Percentiles rank a stretch among this genome's conserved stretches.
phyloP scores from a whole-genome alignment of 2,113 vertebrate genomes.

The Clarias magur region DNA sequence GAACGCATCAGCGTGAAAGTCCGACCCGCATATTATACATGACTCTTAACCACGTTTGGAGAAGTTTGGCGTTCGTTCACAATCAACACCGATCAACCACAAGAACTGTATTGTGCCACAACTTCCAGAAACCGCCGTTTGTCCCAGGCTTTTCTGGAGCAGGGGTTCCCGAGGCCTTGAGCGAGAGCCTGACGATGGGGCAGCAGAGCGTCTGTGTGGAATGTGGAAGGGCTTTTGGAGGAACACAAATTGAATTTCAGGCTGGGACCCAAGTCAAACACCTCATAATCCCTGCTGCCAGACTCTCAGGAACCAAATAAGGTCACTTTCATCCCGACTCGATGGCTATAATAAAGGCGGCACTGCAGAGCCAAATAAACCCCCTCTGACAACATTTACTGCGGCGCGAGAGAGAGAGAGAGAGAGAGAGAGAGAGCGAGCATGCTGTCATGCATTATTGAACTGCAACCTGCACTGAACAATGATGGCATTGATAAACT shows the following conservation, averaged over 20 bases:
- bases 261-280: conserved; percentile 64
- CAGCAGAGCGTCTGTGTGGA: not conserved
- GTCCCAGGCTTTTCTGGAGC: not conserved
- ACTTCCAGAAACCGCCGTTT: not conserved
- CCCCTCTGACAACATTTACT: conserved; percentile 52
- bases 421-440: not conserved
- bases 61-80: conserved; percentile 6
- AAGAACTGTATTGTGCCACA: not conserved
- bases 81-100: conserved; percentile 1
- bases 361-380: conserved; percentile 33
- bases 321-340: conserved; percentile 60
- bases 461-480: conserved; percentile 24
- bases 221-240: conserved; percentile 26
- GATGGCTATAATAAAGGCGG: conserved; percentile 33
- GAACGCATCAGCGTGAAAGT: not conserved
- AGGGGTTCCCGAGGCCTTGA: conserved; percentile 11
- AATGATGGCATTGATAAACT: conserved; percentile 7
- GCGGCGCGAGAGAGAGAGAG: not conserved
- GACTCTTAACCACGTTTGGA: not conserved
- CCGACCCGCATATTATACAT: not conserved
- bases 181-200: not conserved
- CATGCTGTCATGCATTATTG: not conserved
- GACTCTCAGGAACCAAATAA: conserved; percentile 59
- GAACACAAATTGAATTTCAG: conserved; percentile 69
- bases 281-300: conserved; percentile 66